A percentile compares a stretch with the other conserved stretches of the same genome.
These are phyloP conservation scores for Triplophysa siluroides DNA, from an alignment of 2,113 vertebrate genomes.

Conservation along the genomic window DNA sequence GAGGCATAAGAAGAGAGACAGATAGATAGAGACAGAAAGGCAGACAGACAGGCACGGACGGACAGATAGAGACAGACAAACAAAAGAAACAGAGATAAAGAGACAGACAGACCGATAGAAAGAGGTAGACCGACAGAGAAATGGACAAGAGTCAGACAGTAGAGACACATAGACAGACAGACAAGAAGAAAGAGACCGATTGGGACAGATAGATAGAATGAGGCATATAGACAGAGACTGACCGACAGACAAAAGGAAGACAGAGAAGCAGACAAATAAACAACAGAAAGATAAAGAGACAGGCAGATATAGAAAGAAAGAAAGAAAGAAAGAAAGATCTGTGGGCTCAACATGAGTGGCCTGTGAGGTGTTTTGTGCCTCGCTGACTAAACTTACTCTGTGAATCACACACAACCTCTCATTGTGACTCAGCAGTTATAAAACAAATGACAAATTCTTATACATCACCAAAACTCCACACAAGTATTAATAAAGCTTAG, in stretches of 20 bases:
- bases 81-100: background rate
- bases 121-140: background rate
- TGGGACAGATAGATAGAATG: background rate
- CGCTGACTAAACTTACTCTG: slow-evolving; percentile 43
- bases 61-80: background rate
- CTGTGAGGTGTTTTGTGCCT: slow-evolving; percentile 33
- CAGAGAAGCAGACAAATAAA: background rate
- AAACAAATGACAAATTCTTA: slow-evolving; percentile 13
- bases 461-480: background rate
- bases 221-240: background rate
- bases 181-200: background rate
- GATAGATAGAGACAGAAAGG: background rate
- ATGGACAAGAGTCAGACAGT: background rate
- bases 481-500: background rate
- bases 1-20: slow-evolving; percentile 6
- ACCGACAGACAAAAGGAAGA: background rate
- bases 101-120: slow-evolving; percentile 4
- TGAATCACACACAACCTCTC: slow-evolving; percentile 41
- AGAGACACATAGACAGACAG: background rate
- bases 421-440: slow-evolving; percentile 48
- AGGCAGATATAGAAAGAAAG: background rate
- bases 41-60: background rate
- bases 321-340: slow-evolving; percentile 7
- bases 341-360: slow-evolving; percentile 34
- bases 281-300: background rate